Percentiles rank a stretch among this genome's conserved stretches.
These are phyloP conservation scores for Cloeon dipterum DNA, from an alignment of 2,888 invertebrate genomes.

Conservation along the genomic window DNA sequence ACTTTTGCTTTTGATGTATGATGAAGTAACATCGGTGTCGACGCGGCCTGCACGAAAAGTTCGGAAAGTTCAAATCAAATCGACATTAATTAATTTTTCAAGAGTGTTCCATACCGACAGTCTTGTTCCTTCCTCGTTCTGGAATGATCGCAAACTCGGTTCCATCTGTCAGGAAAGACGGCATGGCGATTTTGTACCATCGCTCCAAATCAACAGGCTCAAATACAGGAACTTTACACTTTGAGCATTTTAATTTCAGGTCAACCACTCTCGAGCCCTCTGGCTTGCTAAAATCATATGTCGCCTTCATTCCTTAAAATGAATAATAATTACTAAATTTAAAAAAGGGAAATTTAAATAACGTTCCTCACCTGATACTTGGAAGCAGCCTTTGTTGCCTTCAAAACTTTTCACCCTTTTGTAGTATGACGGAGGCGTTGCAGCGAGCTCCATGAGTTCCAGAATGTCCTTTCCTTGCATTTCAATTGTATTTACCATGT, in stretches of 20 bases:
- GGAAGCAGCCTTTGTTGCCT: constrained; percentile 26
- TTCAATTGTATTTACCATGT: constrained; percentile 44
- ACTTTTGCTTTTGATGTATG: constrained; percentile 25
- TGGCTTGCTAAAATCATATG: constrained; percentile 33
- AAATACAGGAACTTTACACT: constrained; percentile 38
- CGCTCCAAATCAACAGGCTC: constrained; percentile 27
- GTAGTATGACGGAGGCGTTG: constrained; percentile 12
- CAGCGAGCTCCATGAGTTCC: constrained; percentile 27
- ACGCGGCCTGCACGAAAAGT: constrained; percentile 20
- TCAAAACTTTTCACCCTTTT: neutral
- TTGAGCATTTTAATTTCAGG: constrained; percentile 29
- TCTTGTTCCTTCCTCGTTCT: constrained; percentile 6
- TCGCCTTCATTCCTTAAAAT: constrained; percentile 32
- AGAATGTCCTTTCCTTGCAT: constrained; percentile 38
- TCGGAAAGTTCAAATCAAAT: too few relatives aligned
- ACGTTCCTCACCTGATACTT: constrained; percentile 30
- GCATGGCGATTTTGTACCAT: constrained; percentile 35
- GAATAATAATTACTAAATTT: neutral
- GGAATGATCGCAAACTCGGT: constrained; percentile 28
- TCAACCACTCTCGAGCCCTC: constrained; percentile 31
- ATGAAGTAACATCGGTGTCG: constrained; percentile 29
- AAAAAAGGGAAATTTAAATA: neutral
- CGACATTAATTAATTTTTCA: too few relatives aligned
- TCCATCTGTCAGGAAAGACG: constrained; percentile 36
- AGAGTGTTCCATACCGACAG: too few relatives aligned